Evolutionary conservation across 1,140 invertebrate genomes (phyloP).

Genomic region (Trachymyrmex cornetzi): DNA sequence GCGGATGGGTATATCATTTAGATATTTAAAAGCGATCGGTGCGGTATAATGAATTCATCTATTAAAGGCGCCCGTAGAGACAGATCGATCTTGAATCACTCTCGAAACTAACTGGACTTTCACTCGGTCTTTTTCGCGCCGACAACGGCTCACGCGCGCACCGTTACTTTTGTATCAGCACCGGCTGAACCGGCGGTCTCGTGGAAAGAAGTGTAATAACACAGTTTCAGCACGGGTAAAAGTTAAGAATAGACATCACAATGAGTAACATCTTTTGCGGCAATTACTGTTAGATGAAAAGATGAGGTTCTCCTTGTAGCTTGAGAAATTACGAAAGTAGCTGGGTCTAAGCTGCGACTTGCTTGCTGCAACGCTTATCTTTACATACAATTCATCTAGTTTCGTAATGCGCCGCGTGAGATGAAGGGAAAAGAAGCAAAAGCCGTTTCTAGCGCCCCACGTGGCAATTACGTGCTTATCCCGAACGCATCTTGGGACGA

Average conservation of each 20-base stretch:
- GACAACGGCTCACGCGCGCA: neutral
- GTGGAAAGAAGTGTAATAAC: slow-evolving; percentile 23
- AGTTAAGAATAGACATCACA: slow-evolving; percentile 57
- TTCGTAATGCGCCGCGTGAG: slow-evolving; percentile 54
- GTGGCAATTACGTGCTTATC: slow-evolving; percentile 30
- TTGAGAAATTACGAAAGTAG: slow-evolving; percentile 57
- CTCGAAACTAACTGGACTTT: slow-evolving; percentile 53
- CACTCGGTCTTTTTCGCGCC: slow-evolving; percentile 49
- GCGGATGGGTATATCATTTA: neutral
- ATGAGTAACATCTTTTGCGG: slow-evolving; percentile 44
- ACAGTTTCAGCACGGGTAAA: slow-evolving; percentile 10
- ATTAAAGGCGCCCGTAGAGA: neutral
- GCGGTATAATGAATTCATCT: slow-evolving; percentile 16
- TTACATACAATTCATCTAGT: slow-evolving; percentile 63
- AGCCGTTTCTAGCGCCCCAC: slow-evolving; percentile 27
- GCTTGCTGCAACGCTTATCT: slow-evolving; percentile 52
- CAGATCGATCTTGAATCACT: slow-evolving; percentile 49
- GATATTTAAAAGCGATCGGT: slow-evolving; percentile 3
- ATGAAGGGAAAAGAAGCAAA: neutral
- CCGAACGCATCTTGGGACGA: neutral
- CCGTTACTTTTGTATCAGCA: slow-evolving; percentile 49
- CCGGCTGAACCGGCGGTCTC: neutral
- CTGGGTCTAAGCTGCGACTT: neutral
- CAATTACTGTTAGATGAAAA: slow-evolving; percentile 50
- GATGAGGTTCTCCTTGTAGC: slow-evolving; percentile 19